A percentile compares a stretch with the other conserved stretches of the same genome.
These are phyloP conservation scores for Dreissena polymorpha DNA, from an alignment of 1,140 invertebrate species.

Conservation along the genomic window DNA sequence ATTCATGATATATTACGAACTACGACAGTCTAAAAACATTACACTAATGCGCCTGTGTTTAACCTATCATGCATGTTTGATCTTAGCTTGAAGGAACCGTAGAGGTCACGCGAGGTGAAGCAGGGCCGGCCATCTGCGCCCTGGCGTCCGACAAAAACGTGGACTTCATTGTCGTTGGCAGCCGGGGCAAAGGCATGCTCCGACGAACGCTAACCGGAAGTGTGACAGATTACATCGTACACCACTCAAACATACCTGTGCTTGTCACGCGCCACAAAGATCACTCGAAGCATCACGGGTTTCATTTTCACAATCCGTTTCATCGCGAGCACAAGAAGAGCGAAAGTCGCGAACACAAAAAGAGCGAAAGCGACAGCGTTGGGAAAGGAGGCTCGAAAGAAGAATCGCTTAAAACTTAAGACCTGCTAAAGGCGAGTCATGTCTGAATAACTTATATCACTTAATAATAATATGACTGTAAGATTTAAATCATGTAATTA, in stretches of 20 bases:
- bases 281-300: constrained; percentile 25
- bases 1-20: too few species aligned
- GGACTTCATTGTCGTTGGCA: constrained; percentile 62
- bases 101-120: constrained; percentile 42
- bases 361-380: not conserved
- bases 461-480: too few species aligned
- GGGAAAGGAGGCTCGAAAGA: too few species aligned
- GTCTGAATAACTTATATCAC: too few species aligned
- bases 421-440: too few species aligned
- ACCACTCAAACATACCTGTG: constrained; percentile 62
- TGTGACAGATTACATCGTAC: constrained; percentile 65
- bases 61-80: too few species aligned
- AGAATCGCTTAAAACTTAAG: too few species aligned
- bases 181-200: constrained; percentile 60
- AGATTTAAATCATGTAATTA: too few species aligned
- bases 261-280: constrained; percentile 54
- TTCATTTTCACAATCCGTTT: constrained; percentile 37
- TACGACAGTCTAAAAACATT: too few species aligned
- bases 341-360: not conserved
- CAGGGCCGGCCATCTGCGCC: constrained; percentile 56
- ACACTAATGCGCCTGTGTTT: too few species aligned
- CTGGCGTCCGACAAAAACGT: constrained; percentile 60
- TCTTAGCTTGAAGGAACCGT: constrained; percentile 40
- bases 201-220: constrained; percentile 63
- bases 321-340: constrained; percentile 38